Base-by-base conservation (phyloP, 2,888 invertebrate species). In the Caenorhabditis macrosperma region DNA sequence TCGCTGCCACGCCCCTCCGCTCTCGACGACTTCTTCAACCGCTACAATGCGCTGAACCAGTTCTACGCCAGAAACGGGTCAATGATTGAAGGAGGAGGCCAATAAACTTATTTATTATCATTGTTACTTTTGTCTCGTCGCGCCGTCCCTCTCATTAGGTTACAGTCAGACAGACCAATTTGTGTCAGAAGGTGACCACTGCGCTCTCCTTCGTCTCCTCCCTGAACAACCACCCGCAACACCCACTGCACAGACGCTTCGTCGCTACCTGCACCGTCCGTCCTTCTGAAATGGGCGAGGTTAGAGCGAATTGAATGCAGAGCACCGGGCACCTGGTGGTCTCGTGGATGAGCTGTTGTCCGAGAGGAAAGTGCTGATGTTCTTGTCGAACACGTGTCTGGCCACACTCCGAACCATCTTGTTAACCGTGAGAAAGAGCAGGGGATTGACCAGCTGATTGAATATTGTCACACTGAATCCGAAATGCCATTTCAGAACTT, bases 401-500 rank as follows among this genome's bases (percentile, higher is more conserved):
- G 69, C 69, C 0, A 75, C 61, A 64, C 66, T 64, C n/a, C 79
- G 68, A 12, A 83, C 81, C 81, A 81, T 83, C 17, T 69, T 67
- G 48, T 83, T 83, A 22, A 77, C 54, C 24, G 61, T 60, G 33
- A 83, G 46, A 30, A 81, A 83, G 17, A 83, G 54, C 6, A 81
- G 33, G 0, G 83, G 83, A 38, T 83, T 83, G 20, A 83, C 66
- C 10, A 83, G 68, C 66, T 83, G 83, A 54, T 83, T 83, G 61
- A 79, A 57, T n/a, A 83, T 83, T 30, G 83, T 74, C 15, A 66
- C 60, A 33, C 81, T 83, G 72, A 48, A 82, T 77, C 4, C n/a
- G 6, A 17, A 35, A 57, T n/a, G n/a, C n/a, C n/a, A n/a, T n/a
- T n/a, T n/a, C n/a, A n/a, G n/a, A n/a, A n/a, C n/a, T n/a, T 52